Base-by-base conservation (phyloP, 2,113 vertebrate species). In the Scomber japonicus region DNA sequence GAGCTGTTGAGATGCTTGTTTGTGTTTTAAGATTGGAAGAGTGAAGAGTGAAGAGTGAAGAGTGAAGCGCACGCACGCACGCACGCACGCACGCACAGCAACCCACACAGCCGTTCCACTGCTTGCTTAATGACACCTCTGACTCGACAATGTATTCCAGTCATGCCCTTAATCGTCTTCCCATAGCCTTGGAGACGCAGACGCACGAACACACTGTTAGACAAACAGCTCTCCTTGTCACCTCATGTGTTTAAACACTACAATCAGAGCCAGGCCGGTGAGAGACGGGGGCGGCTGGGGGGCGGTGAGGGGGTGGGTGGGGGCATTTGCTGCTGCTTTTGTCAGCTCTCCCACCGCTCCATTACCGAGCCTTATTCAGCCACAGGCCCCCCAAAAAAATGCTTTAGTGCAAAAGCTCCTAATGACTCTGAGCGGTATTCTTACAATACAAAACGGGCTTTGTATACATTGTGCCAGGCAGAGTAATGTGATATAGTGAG, bases 391-490 rank as follows among this genome's bases (percentile, higher is more conserved):
- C 72, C 56, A 80, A 89, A 88, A 86, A 78, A 86, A 78, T 62
- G 57, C 35, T 40, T 40, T 40, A 40, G 35, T 40, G 35, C 35
- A 40, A 40, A 40, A 40, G 44, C 16, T 75, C 83, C 83, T 86
- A 90, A 92, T 91, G 88, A 87, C 90, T 88, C 78, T 59, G 81
- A 93, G 77, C 64, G 27, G 76, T 86, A 81, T 91, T 88, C 90
- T 84, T 61, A 77, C 71, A 79, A 86, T 77, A 93, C 92, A 93
- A 93, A 92, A 90, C 85, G 71, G 78, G 65, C 93, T 92, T 94
- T 94, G 91, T 93, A 73, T 89, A 90, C 84, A 87, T 87, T 86
- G 82, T 85, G 75, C 78, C 65, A 68, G 77, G n/a, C 75, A 91
- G 68, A 81, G 90, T 89, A 86, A 93, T 87, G 83, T 81, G 86